These are phyloP conservation scores for Scatophagus argus DNA, from an alignment of 2,113 vertebrate species.

Conservation along the genomic window DNA sequence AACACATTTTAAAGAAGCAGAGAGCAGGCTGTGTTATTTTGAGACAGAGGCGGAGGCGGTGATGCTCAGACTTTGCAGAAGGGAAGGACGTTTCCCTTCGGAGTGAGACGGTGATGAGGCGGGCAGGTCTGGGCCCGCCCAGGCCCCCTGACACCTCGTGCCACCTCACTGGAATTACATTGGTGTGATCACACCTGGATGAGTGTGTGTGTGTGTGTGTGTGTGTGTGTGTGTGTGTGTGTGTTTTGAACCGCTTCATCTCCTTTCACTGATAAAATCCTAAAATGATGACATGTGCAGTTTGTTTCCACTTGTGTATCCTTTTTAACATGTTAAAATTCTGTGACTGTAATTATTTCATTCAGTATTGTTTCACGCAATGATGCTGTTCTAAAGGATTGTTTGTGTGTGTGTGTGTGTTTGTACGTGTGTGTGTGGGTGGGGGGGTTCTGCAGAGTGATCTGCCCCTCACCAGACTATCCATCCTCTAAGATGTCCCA, in stretches of 20 bases:
- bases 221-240: constrained; percentile 15
- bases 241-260: not conserved
- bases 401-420: not conserved
- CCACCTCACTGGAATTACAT: constrained; percentile 68
- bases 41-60: constrained; percentile 21
- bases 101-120: constrained; percentile 63
- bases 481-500: constrained; percentile 90
- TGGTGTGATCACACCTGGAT: constrained; percentile 77
- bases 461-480: constrained; percentile 84
- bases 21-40: constrained; percentile 16
- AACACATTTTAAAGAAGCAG: not conserved
- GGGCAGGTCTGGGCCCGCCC: constrained; percentile 84
- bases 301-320: not conserved
- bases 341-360: not conserved
- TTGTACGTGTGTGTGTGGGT: constrained; percentile 8
- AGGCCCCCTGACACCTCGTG: constrained; percentile 65
- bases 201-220: constrained; percentile 18
- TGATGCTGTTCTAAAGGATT: not conserved
- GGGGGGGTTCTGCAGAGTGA: constrained; percentile 78
- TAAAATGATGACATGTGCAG: not conserved
- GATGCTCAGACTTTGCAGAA: constrained; percentile 45
- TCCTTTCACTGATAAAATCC: constrained; percentile 9
- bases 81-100: constrained; percentile 57
- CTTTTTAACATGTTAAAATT: not conserved
- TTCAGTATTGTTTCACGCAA: not conserved